Evolutionary conservation across 2,113 vertebrate species (phyloP).

Genomic region (Sylvia atricapilla): DNA sequence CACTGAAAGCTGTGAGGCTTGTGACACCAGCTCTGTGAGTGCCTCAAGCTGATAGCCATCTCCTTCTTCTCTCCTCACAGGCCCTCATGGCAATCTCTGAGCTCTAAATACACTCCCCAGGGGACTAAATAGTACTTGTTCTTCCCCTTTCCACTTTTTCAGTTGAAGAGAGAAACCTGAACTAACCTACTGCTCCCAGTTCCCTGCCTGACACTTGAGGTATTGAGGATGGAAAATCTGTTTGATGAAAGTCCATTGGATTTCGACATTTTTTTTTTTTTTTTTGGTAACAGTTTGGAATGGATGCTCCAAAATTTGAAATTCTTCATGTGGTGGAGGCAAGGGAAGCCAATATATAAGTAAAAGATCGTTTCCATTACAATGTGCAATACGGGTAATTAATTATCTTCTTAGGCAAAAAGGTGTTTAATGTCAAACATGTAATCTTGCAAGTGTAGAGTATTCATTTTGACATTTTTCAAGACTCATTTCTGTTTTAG

Average conservation of each 20-base stretch:
- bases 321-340: background rate
- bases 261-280: background rate
- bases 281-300: background rate
- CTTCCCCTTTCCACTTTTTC: background rate
- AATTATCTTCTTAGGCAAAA: background rate
- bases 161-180: background rate
- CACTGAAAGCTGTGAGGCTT: background rate
- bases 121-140: background rate
- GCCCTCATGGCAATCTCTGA: background rate
- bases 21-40: accelerated
- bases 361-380: background rate
- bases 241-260: background rate
- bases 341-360: background rate
- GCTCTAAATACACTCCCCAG: background rate
- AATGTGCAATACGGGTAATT: background rate
- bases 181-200: background rate
- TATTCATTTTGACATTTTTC: background rate
- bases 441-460: background rate
- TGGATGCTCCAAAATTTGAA: background rate
- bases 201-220: background rate
- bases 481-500: background rate
- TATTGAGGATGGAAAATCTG: background rate
- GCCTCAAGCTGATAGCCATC: background rate
- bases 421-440: background rate
- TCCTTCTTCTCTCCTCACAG: background rate